Evolutionary conservation across 2,888 invertebrate genomes (phyloP), one percentile per base, ranked within the genome.

Genomic region (Flexamia atlantica): DNA sequence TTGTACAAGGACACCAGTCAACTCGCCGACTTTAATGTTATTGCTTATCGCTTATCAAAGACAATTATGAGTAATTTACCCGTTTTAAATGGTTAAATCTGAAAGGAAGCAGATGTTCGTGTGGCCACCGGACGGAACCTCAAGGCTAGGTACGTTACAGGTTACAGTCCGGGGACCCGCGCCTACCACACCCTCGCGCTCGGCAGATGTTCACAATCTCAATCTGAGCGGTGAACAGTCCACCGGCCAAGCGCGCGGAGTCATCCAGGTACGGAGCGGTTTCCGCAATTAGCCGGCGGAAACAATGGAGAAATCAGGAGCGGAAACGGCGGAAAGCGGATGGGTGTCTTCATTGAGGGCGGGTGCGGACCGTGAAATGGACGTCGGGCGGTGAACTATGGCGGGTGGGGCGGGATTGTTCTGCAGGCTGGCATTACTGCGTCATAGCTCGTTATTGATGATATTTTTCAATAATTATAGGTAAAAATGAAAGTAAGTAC

Each of bases 301-400:
- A 79, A 79, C 79, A 79, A 79, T 79, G 79, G 79, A 79, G 57
- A 57, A 79, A 79, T 79, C 79, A 79, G 57, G 57, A 57, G 57
- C 79, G 79, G 79, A 79, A 79, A 79, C 36, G 53, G 57, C 36
- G 53, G 79, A 50, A 30, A 20, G 79, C 50, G 79, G 79, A 79
- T 79, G 79, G 79, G 79, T 79, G 79, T 79, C 79, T 79, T 79
- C 79, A 79, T 57, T 79, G 76, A 76, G 76, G 76, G 40, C 40
- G 76, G 20, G 10, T 30, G n/a, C n/a, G 20, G 32, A 53, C 79
- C 79, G 79, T 79, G 79, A 79, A 79, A 57, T 57, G 79, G 50
- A 50, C 57, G 46, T 20, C 53, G 53, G 3, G 14, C 64, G 5
- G 74, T 76, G 74, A 46, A 14, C 74, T 76, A 76, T 76, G 42